Base-by-base conservation (phyloP, 2,113 vertebrate genomes). In the Cavia aperea region DNA sequence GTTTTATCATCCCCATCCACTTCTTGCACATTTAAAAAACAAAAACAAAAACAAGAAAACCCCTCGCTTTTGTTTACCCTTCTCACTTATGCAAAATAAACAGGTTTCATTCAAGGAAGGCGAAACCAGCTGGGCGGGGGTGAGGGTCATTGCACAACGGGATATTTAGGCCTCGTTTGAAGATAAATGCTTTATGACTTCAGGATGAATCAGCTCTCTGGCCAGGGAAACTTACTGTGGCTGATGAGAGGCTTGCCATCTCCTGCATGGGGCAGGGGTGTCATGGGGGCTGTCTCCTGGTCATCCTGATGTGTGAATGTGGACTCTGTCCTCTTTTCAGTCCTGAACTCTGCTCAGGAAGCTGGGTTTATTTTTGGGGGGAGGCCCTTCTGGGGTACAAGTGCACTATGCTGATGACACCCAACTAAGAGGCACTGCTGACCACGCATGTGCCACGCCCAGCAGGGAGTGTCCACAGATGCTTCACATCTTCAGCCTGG, bases 141-240 rank as follows among this genome's bases (percentile, higher is more conserved):
- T 77, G 83, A 36, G 49, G 68, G 79, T 77, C n/a, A 86, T 77
- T 85, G 73, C 84, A 70, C 87, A 81, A 95, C 68, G 0, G 0
- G 89, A 56, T 92, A 73, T 73, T 85, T 85, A 94, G 70, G 84
- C 5, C 62, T 58, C 31, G 65, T 93, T 89, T 63, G 83, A 92
- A 93, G 93, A 81, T 66, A 91, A 94, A 62, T 70, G n/a, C 94
- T 95, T 89, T 86, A 39, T 93, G 91, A 95, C 51, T 87, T 93
- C 94, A 95, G 91, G n/a, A 36, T 94, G 94, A 95, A 78, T 95
- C 96, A 95, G 75, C 81, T 81, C 83, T 77, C 16, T 7, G 56
- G 65, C 89, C 65, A 51, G 31, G 81, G 83, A 82, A 66, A 68
- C 31, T 33, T 7, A 29, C 9, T 2, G 26, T 65, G 24, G 54